Evolutionary conservation across 2,888 invertebrate species (phyloP).

Genomic region (Baccha elongata): DNA sequence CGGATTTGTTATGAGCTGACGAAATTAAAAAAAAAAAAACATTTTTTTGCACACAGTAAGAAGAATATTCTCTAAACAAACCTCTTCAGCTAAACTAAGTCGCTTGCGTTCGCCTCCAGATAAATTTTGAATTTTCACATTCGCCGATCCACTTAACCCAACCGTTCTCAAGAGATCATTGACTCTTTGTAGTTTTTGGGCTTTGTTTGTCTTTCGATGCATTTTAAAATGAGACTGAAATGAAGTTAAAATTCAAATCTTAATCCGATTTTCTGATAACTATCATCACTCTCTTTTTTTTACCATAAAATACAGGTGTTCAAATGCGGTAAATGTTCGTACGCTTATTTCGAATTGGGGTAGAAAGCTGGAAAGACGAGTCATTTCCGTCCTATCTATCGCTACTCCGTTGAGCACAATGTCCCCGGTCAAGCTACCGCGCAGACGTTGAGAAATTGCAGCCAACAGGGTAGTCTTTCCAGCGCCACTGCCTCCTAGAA

Average conservation of each 20-base stretch:
- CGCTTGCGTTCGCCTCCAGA: conserved; percentile 96
- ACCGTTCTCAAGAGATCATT: conserved; percentile 83
- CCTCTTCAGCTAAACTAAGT: conserved; percentile 93
- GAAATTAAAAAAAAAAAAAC: conserved; percentile 3
- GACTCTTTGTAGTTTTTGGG: conserved; percentile 79
- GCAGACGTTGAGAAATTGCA: conserved; percentile 88
- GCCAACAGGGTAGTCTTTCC: conserved; percentile 90
- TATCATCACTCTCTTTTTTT: conserved; percentile 74
- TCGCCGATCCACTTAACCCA: conserved; percentile 87
- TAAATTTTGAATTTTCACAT: conserved; percentile 89
- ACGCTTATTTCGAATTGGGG: conserved; percentile 93
- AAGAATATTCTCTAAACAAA: conserved; percentile 77
- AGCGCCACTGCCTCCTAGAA: conserved; percentile 89
- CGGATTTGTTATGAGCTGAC: conserved; percentile 92
- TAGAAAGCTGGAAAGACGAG: conserved; percentile 91
- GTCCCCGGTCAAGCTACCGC: conserved; percentile 87
- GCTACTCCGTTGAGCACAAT: conserved; percentile 87
- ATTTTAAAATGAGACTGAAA: conserved; percentile 89
- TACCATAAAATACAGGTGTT: conserved; percentile 95
- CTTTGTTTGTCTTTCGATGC: conserved; percentile 84
- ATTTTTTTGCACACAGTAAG: background rate
- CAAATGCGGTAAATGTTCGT: conserved; percentile 89
- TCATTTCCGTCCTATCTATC: conserved; percentile 86
- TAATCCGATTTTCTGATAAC: background rate
- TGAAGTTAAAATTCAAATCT: conserved; percentile 6